Conservation (phyloP, 2,888 invertebrate species). For the Saturnia japonica region DNA sequence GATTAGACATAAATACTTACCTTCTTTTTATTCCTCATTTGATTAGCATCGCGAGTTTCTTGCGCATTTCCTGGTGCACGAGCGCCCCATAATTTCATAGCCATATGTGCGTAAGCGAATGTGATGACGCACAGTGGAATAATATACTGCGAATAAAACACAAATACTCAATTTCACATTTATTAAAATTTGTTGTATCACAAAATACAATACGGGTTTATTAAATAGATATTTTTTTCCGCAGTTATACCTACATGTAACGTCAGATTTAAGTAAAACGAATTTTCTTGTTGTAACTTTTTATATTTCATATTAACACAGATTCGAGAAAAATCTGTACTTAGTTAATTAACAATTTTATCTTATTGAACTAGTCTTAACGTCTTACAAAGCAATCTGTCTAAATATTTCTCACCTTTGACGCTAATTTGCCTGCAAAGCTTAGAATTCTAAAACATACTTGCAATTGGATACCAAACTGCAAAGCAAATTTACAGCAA, state of each 20-base stretch:
- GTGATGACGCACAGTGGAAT: conserved; percentile 91
- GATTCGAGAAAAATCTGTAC: no score
- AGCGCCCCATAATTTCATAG: conserved; percentile 89
- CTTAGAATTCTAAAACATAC: no score
- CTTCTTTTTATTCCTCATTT: conserved; percentile 92
- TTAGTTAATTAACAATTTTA: no score
- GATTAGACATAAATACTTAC: conserved; percentile 62
- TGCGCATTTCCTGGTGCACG: conserved; percentile 90
- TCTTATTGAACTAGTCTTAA: no score
- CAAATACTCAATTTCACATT: neutral
- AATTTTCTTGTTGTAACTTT: no score
- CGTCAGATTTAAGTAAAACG: no score
- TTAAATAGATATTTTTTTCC: neutral
- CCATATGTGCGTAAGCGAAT: conserved; percentile 91
- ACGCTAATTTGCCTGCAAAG: no score
- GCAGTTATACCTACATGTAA: neutral
- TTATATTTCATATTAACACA: no score
- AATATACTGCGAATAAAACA: conserved; percentile 83
- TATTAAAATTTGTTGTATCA: neutral
- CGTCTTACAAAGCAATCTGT: no score
- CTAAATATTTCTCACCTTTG: no score
- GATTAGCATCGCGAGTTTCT: conserved; percentile 88
- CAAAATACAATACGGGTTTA: neutral
- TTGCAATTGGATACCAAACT: no score
- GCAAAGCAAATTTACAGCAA: no score